A percentile compares a stretch with the other conserved stretches of the same genome.
Conservation (phyloP, 1,140 invertebrate genomes). For the Palaemon carinicauda region DNA sequence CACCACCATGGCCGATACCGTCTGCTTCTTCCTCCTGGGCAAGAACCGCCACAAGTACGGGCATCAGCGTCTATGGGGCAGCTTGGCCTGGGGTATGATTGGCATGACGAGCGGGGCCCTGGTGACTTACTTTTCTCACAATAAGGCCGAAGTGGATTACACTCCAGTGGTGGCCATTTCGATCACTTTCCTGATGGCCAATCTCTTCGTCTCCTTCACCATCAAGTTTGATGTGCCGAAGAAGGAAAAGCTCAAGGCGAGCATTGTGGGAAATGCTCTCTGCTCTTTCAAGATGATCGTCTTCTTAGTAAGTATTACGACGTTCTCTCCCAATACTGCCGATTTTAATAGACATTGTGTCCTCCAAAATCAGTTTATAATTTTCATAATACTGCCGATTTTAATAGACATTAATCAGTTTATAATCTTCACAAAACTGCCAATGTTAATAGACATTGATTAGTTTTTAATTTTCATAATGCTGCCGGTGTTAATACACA, state of each 20-base stretch:
- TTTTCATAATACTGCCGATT: too few species aligned
- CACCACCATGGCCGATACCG: slow-evolving; percentile 51
- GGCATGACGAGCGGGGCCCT: slow-evolving; percentile 17
- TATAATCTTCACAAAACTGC: too few species aligned
- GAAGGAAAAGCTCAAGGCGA: slow-evolving; percentile 37
- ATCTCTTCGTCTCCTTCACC: not conserved
- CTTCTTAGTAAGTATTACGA: slow-evolving; percentile 11
- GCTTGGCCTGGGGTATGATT: slow-evolving; percentile 45
- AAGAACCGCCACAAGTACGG: slow-evolving; percentile 38
- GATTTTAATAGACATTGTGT: not conserved
- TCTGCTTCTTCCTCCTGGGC: slow-evolving; percentile 47
- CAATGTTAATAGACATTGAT: too few species aligned
- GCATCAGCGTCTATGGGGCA: slow-evolving; percentile 43
- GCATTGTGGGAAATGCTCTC: not conserved
- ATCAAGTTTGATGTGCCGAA: slow-evolving; percentile 18
- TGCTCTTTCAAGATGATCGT: slow-evolving; percentile 22
- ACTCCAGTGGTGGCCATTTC: slow-evolving; percentile 23
- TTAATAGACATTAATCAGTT: too few species aligned
- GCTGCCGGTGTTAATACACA: too few species aligned
- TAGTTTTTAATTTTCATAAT: too few species aligned
- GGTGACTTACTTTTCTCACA: slow-evolving; percentile 23
- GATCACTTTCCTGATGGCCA: slow-evolving; percentile 12
- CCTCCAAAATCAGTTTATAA: not conserved
- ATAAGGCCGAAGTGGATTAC: slow-evolving; percentile 11
- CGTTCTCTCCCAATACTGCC: not conserved